Evolutionary conservation across 92 coral and sea anemone genomes (phyloP).

Genomic region (Heteractis magnifica): DNA sequence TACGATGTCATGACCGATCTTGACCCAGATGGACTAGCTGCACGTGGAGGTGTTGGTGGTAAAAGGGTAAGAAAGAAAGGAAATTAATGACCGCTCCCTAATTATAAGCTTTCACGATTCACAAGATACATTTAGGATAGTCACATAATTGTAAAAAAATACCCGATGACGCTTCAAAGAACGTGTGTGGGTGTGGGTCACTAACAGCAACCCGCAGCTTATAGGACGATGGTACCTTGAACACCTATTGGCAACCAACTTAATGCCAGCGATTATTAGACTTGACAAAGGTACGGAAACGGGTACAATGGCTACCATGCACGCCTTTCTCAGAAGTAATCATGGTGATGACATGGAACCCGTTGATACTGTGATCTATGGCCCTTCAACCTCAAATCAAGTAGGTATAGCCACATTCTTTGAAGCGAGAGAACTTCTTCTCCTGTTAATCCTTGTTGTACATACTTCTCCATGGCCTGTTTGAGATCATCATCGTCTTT

Average conservation of each 20-base stretch:
- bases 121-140: slow-evolving; percentile 51
- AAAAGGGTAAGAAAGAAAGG: slow-evolving; percentile 2
- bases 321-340: no score
- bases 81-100: background rate
- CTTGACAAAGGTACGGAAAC: no score
- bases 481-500: slow-evolving; percentile 40
- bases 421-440: slow-evolving; percentile 40
- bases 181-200: background rate
- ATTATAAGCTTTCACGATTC: slow-evolving; percentile 35
- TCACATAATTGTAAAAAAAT: no score
- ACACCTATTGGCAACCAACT: no score
- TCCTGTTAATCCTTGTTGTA: slow-evolving; percentile 41
- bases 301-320: no score
- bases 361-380: no score
- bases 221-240: slow-evolving; percentile 1
- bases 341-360: no score
- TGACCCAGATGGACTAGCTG: slow-evolving; percentile 35
- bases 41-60: slow-evolving; percentile 9
- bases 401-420: no score
- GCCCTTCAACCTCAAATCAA: no score
- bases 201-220: slow-evolving; percentile 1
- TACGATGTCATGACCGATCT: slow-evolving; percentile 35
- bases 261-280: no score
- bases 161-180: no score
- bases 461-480: slow-evolving; percentile 33